Evolutionary conservation across 2,113 vertebrate species (phyloP), one percentile per base, ranked within the genome.

Genomic region (Merops nubicus): DNA sequence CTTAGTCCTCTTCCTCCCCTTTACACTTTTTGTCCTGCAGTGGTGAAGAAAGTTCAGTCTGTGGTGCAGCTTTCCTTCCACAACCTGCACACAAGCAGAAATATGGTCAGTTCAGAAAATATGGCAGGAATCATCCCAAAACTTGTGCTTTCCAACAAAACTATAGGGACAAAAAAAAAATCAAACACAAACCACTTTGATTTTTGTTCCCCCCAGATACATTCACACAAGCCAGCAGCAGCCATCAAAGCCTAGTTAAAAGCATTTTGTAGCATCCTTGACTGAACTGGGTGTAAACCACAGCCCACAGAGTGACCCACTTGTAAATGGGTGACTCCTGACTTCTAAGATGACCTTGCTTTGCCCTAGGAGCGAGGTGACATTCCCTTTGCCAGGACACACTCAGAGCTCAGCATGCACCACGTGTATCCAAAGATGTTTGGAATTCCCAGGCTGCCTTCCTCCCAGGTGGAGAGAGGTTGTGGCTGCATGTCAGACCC

Each of bases 401-500:
- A 38, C 0, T 2, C 13, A 45, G 28, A 47, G n/a, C 28, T 54
- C 63, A 26, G 29, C 29, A 2, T 6, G 15, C 8, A 28, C 28
- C 42, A 5, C 0, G 1, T 4, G 4, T 3, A 18, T 7, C 29
- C 36, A 20, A 34, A 54, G 38, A 17, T 33, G 20, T 56, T 10
- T 5, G 40, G 50, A 53, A 53, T 40, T 72, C 34, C 19, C 47
- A 20, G 16, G 4, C 40, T 14, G 29, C 47, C 40, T 74, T 57
- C 57, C 31, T 36, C 21, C n/a, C 48, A 14, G 15, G 3, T 1
- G 40, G 9, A 51, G 9, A 5, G 36, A 20, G 36, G 36, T 8
- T 3, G 22, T 1, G 33, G 36, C 29, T 65, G 8, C 0, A 0
- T 11, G 13, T 40, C 40, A 15, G 53, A 11, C 4, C 15, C 6